Evolutionary conservation across 2,888 invertebrate species (phyloP).

Genomic region (Leucoptera coffeella): DNA sequence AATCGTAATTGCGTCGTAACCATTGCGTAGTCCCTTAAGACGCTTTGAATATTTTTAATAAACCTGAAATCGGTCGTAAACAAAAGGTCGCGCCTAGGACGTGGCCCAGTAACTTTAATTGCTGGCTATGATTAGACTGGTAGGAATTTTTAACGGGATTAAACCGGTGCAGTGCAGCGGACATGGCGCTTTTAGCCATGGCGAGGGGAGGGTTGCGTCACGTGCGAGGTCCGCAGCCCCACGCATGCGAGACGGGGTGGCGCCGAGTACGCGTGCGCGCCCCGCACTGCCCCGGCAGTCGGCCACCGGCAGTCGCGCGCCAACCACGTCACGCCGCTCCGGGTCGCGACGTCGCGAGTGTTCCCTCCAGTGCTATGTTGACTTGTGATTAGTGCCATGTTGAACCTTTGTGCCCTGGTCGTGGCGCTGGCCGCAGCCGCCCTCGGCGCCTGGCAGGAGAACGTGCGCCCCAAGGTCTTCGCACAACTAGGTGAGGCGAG

Average conservation of each 20-base stretch:
- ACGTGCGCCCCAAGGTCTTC: conserved; percentile 87
- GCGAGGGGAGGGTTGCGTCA: conserved; percentile 51
- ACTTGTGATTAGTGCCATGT: conserved; percentile 49
- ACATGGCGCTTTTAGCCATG: conserved; percentile 7
- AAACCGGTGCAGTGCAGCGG: conserved; percentile 36
- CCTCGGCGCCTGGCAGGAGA: conserved; percentile 81
- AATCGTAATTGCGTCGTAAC: conserved; percentile 37
- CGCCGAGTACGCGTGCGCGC: conserved; percentile 39
- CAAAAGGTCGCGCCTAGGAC: conserved; percentile 17
- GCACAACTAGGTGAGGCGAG: conserved; percentile 79
- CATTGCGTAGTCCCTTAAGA: conserved; percentile 22
- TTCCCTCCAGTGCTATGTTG: conserved; percentile 44
- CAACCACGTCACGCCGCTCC: conserved; percentile 13
- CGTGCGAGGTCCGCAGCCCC: conserved; percentile 49
- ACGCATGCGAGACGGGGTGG: conserved; percentile 51
- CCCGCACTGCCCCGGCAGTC: conserved; percentile 28
- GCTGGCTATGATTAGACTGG: conserved; percentile 45
- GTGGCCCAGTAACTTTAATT: conserved; percentile 27
- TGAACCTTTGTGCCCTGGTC: conserved; percentile 41
- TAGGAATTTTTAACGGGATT: conserved; percentile 47
- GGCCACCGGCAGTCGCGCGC: conserved; percentile 39
- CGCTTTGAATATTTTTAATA: conserved; percentile 29
- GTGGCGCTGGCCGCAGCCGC: conserved; percentile 50
- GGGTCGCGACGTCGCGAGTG: conserved; percentile 23
- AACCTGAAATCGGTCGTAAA: conserved; percentile 28